phyloP scores from a whole-genome alignment of 2,113 vertebrate genomes.

The Peromyscus polionotus region DNA sequence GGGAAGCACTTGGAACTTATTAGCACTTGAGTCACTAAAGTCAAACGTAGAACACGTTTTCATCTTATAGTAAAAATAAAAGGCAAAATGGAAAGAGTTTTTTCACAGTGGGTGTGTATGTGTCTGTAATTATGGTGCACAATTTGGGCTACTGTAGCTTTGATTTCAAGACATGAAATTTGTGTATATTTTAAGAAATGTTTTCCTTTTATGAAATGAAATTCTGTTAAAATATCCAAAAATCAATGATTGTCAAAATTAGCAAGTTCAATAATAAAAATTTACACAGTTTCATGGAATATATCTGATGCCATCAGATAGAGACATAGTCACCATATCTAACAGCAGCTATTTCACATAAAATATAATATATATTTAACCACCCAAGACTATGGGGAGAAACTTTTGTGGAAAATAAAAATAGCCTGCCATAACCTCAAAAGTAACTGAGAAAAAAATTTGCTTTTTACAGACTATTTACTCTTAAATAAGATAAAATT shows the following conservation, averaged over 20 bases:
- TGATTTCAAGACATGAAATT: background rate
- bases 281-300: background rate
- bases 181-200: background rate
- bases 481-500: no score
- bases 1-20: rapidly evolving
- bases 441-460: background rate
- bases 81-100: no score
- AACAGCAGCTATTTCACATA: background rate
- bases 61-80: background rate
- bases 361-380: background rate
- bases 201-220: background rate
- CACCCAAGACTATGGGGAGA: background rate
- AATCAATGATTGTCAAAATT: background rate
- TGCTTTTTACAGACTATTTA: no score
- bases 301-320: background rate
- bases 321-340: background rate
- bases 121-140: background rate
- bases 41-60: background rate
- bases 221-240: background rate
- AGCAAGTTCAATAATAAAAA: background rate
- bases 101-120: no score
- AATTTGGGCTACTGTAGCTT: background rate
- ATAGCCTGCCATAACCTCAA: background rate
- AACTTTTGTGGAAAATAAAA: background rate
- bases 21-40: rapidly evolving